Evolutionary conservation across 64 coral and sea anemone genomes (phyloP), one percentile per base, ranked within the genome.

Genomic region (Anthopleura sola): DNA sequence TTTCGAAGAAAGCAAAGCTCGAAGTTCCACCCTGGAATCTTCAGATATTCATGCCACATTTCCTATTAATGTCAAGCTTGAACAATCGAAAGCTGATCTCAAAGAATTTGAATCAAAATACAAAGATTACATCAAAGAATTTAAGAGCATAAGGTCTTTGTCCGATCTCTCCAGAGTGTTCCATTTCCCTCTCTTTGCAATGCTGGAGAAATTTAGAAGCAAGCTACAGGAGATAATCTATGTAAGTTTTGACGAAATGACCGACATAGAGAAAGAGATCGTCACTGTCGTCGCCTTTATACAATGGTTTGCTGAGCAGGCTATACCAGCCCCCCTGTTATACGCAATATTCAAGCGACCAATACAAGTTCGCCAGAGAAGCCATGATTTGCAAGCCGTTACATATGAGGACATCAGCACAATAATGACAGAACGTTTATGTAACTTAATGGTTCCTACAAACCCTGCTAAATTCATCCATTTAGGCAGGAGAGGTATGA

Each of bases 171-270:
- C 86, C 1, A 89, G 93, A 56, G 93, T 95, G 7, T 95, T 95
- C 49, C 93, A 95, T 60, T 95, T 95, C 49, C 93, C 93, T 3
- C 86, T 95, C 1, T 66, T 95, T 3, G 93, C 93, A 39, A 95
- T 95, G 93, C 51, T 95, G 89, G 39, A 88, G 18, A 55, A 77
- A 49, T 95, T 95, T 69, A 86, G 77, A 0, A 76, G 54, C 15
- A 95, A 91, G 31, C 60, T 95, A 3, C 24, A 40, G 31, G 21
- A 91, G 51, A 95, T 95, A 82, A 82, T 95, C 9, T 40, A 81
- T 12, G 86, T 58, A 17, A 91, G 88, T 8, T 85, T 87, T 55
- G 85, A 84, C 0, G 93, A 95, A 10, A 95, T 95, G 93, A 55
- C 66, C 4, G 9, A 56, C 1, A 16, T 82, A 13, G 34, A 91